These are phyloP conservation scores for Enteromius radiatus DNA, from an alignment of 2,797 vertebrate species.

Conservation along the genomic window DNA sequence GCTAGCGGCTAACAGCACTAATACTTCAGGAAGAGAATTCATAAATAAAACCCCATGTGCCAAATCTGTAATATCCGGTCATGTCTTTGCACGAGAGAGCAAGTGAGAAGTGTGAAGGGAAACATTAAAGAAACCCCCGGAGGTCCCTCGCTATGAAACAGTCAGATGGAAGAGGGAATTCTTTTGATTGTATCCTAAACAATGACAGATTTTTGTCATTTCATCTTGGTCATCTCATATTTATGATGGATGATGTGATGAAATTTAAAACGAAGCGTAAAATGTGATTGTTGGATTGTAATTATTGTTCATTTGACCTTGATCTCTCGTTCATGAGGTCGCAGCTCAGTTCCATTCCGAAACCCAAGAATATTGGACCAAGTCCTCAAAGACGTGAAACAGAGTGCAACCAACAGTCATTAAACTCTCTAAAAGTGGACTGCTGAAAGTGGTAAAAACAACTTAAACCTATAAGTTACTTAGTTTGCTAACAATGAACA, in stretches of 20 bases:
- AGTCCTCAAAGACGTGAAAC: conserved; percentile 22
- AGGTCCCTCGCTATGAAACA: conserved; percentile 50
- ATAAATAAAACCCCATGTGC: conserved; percentile 70
- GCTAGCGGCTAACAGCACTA: conserved; percentile 62
- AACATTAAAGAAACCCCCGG: conserved; percentile 70
- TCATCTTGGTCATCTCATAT: conserved; percentile 15
- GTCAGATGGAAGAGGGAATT: conserved; percentile 21
- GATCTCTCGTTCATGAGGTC: conserved; percentile 29
- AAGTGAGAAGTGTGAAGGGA: conserved; percentile 48
- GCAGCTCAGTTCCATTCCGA: conserved; percentile 24
- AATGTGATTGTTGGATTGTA: conserved; percentile 37
- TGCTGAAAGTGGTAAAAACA: neutral
- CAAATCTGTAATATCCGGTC: conserved; percentile 76
- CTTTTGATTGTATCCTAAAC: conserved; percentile 20
- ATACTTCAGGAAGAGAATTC: conserved; percentile 70
- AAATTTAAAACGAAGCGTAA: conserved; percentile 40
- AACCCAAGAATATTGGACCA: conserved; percentile 25
- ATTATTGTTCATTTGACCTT: conserved; percentile 37
- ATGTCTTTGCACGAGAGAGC: conserved; percentile 57
- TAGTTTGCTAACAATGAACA: conserved; percentile 36
- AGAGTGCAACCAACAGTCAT: conserved; percentile 34
- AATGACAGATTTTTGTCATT: conserved; percentile 11
- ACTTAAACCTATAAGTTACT: neutral
- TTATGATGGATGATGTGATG: conserved; percentile 48
- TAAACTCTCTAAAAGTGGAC: conserved; percentile 18